phyloP scores from a whole-genome alignment of 2,797 vertebrate genomes.

The Chloroceryle inda region DNA sequence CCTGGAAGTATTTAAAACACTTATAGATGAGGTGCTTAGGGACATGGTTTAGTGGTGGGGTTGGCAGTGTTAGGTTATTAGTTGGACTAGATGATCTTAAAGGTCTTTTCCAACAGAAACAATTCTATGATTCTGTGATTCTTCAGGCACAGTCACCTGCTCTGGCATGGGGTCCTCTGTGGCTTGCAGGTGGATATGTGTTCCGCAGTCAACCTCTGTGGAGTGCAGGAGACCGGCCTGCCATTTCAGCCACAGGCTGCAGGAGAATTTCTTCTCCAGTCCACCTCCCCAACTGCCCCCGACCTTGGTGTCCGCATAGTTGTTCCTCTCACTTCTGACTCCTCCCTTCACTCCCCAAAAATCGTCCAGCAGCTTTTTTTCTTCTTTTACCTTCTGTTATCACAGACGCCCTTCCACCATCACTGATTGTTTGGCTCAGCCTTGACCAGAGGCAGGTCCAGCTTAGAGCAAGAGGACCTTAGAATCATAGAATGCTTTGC shows the following conservation, averaged over 20 bases:
- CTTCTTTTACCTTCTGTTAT: neutral
- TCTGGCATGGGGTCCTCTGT: too few relatives aligned
- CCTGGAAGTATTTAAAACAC: too few relatives aligned
- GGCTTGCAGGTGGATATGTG: neutral
- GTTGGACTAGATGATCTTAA: too few relatives aligned
- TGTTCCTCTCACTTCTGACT: neutral
- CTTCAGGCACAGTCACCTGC: too few relatives aligned
- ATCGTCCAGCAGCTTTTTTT: neutral
- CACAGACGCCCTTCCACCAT: neutral
- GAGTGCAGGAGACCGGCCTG: neutral
- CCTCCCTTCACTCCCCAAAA: neutral
- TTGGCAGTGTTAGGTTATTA: too few relatives aligned
- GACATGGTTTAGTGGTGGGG: too few relatives aligned
- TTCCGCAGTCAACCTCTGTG: neutral
- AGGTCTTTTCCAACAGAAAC: too few relatives aligned
- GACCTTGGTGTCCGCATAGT: too few relatives aligned
- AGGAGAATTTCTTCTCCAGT: neutral
- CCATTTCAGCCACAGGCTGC: neutral
- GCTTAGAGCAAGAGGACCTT: neutral
- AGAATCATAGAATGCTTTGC: too few relatives aligned
- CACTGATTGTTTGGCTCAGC: neutral
- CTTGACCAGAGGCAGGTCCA: neutral
- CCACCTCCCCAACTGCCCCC: too few relatives aligned
- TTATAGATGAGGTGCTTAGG: too few relatives aligned
- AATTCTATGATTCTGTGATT: too few relatives aligned